Base-by-base conservation (phyloP, 2,113 vertebrate species). In the Typhlomys cinereus region DNA sequence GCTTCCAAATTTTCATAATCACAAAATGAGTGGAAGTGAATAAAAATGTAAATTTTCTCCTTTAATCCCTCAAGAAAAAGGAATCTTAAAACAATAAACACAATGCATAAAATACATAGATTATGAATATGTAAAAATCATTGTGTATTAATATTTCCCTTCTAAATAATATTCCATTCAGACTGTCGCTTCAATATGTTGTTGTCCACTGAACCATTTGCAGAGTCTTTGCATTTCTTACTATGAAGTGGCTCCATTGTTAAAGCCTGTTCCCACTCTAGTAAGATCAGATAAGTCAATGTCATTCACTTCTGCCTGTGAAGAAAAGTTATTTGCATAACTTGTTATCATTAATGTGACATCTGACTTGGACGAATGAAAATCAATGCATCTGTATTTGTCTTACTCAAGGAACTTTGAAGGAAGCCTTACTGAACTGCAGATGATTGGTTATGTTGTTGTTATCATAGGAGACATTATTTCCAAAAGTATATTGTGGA, bases 301-400 rank as follows among this genome's bases (percentile, higher is more conserved):
- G 61, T 12, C 50, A 64, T 85, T 90, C 71, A 73, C 48, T 91
- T 86, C n/a, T 41, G 21, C 52, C 48, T 59, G 41, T 79, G 66
- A 94, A 83, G 74, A 86, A 66, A 21, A 85, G 69, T 64, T 74
- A 82, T 64, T 93, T 93, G 25, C 13, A 78, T 74, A 85, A 39
- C 85, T 89, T 85, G 29, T 59, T 90, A 67, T 69, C 62, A 70
- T 69, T 73, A n/a, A 44, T 46, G 27, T 92, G 50, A 39, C 36
- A 39, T 66, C n/a, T 87, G 27, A 39, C 52, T 66, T 93, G 44
- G 27, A 75, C 66, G 85, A 75, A 92, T 89, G 82, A 88, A 88
- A 88, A 70, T 78, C 64, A 69, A 14, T 80, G 17, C 71, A 41
- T 44, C 4, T 78, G 29, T 64, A 78, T 13, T 69, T 82, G 74